Evolutionary conservation across 2,888 invertebrate genomes (phyloP).

Genomic region (Stenchaetothrips biformis): DNA sequence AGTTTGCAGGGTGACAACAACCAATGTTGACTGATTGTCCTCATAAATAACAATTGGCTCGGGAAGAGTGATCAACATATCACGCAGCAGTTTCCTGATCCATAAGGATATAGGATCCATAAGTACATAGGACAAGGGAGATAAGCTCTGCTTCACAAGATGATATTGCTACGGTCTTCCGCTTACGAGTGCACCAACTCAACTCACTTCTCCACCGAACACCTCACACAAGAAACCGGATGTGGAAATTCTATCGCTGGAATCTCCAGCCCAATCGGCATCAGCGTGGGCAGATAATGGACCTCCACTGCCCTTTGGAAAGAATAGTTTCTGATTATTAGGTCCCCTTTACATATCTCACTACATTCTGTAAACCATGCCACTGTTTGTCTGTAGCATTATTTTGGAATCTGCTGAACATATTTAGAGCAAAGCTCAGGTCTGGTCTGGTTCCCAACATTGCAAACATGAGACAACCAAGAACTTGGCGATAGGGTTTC

Average conservation of each 20-base stretch:
- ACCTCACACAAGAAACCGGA: background rate
- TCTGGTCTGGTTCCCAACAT: conserved; percentile 30
- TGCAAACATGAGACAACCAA: conserved; percentile 28
- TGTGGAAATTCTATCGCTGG: conserved; percentile 15
- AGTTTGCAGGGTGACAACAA: too few relatives aligned
- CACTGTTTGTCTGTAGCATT: conserved; percentile 22
- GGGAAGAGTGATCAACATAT: too few relatives aligned
- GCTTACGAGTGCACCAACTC: conserved; percentile 28
- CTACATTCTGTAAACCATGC: conserved; percentile 24
- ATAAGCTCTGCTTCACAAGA: conserved; percentile 20
- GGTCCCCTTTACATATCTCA: conserved; percentile 30
- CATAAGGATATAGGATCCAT: background rate
- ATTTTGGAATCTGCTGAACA: background rate
- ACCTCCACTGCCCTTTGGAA: background rate
- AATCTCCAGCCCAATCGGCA: conserved; percentile 31
- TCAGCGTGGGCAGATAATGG: conserved; percentile 26
- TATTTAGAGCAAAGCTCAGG: conserved; percentile 28
- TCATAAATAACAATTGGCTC: too few relatives aligned
- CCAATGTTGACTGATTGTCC: too few relatives aligned
- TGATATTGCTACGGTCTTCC: conserved; percentile 26
- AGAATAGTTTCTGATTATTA: conserved; percentile 22
- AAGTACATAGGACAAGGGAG: background rate
- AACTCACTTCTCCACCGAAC: background rate
- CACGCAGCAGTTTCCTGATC: background rate
- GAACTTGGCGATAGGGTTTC: conserved; percentile 8